Conservation (phyloP, 2,888 invertebrate genomes). For the Euzetes globulus region DNA sequence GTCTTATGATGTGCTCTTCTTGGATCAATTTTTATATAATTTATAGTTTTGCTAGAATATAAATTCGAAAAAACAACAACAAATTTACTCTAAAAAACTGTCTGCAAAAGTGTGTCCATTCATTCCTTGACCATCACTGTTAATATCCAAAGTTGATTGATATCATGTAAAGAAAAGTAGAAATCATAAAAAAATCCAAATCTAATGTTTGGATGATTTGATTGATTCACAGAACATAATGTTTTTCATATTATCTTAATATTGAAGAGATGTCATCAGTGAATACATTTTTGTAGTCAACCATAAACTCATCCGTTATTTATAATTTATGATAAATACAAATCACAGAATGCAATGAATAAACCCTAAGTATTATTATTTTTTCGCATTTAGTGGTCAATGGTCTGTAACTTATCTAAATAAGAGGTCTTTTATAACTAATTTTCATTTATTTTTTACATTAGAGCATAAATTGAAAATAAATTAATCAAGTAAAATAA, state of each 20-base stretch:
- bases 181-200: too few species aligned
- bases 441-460: too few species aligned
- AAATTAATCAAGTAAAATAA: too few species aligned
- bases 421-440: too few species aligned
- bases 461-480: too few species aligned
- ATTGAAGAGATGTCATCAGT: neutral
- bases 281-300: neutral
- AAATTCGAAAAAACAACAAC: neutral
- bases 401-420: too few species aligned
- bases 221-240: neutral
- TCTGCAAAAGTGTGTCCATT: neutral
- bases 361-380: neutral
- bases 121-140: too few species aligned
- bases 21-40: neutral
- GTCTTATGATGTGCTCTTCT: neutral
- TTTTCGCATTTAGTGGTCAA: neutral
- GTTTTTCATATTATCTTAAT: neutral
- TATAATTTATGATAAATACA: slow-evolving; percentile 22
- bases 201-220: neutral
- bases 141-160: too few species aligned
- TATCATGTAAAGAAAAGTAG: too few species aligned
- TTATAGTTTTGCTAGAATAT: neutral
- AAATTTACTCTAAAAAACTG: neutral
- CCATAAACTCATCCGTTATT: slow-evolving; percentile 10
- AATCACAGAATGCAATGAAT: neutral